Evolutionary conservation across 2,888 invertebrate species (phyloP).

Genomic region (Didymodactylos carnosus): DNA sequence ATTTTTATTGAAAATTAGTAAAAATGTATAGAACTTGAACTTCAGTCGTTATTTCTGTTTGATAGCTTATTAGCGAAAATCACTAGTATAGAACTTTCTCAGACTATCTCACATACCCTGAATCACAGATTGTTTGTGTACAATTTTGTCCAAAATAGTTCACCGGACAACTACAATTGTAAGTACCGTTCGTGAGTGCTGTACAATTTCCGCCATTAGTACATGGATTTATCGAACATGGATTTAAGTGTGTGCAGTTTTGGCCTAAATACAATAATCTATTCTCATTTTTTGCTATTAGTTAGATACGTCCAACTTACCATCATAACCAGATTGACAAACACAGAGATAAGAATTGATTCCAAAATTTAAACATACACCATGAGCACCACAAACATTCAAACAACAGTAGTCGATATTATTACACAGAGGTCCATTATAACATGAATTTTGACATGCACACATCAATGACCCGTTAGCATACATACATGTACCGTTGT

Average conservation of each 20-base stretch:
- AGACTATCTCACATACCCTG: too few species aligned
- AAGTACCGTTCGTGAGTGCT: not conserved
- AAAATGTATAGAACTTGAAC: too few species aligned
- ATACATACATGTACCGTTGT: slow-evolving; percentile 1
- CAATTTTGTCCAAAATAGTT: slow-evolving; percentile 2
- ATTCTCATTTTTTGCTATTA: too few species aligned
- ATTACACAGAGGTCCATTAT: slow-evolving; percentile 1
- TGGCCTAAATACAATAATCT: too few species aligned
- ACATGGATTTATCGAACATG: slow-evolving; percentile 1
- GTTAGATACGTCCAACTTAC: not conserved
- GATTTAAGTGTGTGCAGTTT: slow-evolving; percentile 7
- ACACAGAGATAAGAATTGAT: slow-evolving; percentile 3
- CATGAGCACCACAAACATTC: slow-evolving; percentile 10
- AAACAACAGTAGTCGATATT: slow-evolving; percentile 4
- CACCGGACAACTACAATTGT: slow-evolving; percentile 1
- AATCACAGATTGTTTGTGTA: too few species aligned
- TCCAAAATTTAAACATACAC: not conserved
- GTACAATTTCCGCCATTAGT: slow-evolving; percentile 2
- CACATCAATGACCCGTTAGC: slow-evolving; percentile 2
- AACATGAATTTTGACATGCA: not conserved
- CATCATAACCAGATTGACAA: slow-evolving; percentile 3
- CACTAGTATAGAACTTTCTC: too few species aligned
- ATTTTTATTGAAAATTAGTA: too few species aligned
- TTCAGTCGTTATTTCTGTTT: too few species aligned
- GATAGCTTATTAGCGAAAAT: too few species aligned